Conservation (phyloP, 2,113 vertebrate genomes). For the Procavia capensis region DNA sequence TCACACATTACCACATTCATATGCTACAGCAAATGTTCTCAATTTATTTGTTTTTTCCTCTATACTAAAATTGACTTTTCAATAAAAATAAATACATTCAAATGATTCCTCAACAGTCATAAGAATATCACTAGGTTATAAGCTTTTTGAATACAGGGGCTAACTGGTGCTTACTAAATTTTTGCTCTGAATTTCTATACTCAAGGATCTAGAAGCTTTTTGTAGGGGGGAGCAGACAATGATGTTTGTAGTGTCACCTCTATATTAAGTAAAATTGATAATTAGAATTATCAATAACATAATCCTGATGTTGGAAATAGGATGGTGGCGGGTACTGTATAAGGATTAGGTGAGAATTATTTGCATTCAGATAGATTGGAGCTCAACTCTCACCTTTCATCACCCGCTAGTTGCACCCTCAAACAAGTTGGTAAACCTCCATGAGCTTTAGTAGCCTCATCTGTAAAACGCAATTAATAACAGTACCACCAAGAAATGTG, state of each 20-base stretch:
- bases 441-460: not conserved
- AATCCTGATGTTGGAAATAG: not conserved
- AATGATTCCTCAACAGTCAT: not conserved
- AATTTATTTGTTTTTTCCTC: conserved; percentile 46
- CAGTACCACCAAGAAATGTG: too few relatives aligned
- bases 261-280: not conserved
- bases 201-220: not conserved
- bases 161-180: not conserved
- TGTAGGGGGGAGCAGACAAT: not conserved
- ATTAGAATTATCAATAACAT: not conserved
- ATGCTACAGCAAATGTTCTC: not conserved
- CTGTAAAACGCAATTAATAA: conserved; percentile 34
- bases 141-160: not conserved
- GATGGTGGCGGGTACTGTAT: not conserved
- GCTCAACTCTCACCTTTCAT: not conserved
- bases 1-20: conserved; percentile 42
- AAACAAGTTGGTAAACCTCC: not conserved
- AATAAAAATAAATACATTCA: conserved; percentile 20
- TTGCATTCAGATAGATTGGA: not conserved
- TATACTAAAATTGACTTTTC: not conserved
- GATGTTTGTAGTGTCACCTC: not conserved
- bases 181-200: conserved; percentile 8
- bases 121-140: not conserved
- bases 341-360: not conserved
- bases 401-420: not conserved